Evolutionary conservation across 2,888 invertebrate genomes (phyloP), one percentile per base, ranked within the genome.

Genomic region (Xestia xanthographa): DNA sequence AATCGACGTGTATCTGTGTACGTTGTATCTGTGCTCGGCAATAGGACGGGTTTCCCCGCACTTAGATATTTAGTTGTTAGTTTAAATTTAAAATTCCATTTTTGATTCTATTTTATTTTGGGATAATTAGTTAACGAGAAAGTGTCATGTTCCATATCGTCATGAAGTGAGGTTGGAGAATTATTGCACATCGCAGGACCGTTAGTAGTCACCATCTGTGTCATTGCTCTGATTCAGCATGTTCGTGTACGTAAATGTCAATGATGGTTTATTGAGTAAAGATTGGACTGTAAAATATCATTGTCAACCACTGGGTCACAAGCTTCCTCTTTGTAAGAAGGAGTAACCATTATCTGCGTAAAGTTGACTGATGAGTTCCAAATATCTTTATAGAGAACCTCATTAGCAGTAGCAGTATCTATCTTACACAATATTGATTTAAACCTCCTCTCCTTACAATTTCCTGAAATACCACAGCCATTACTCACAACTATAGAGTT

Each of bases 21-120:
- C 62, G 62, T 29, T 76, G 53, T 80, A 86, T 82, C 69, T 82
- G 67, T 73, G 70, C 71, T 68, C 60, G 63, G 53, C 43, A 76
- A 74, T 76, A 60, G 62, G 45, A 82, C 83, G 88, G 87, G 87
- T 75, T 80, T 88, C 86, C 87, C 87, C 88, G 72, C 72, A 74
- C 71, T 82, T 20, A 48, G 48, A 63, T 56, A 41, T 26, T 41
- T 75, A 34, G 50, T 75, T 63, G n/a, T 50, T 26, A 8, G 14
- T 74, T 48, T 66, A 82, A 82, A 50, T 65, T 67, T 75, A 58
- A 56, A 67, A 75, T 12, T 63, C 1, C 41, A 41, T 80, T 81
- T 67, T 20, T 41, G 14, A 53, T 53, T 9, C 50, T 22, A 73
- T 26, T 62, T 0, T 8, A 48, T 48, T 48, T 48, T 14, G 29